Conservation (phyloP, 1,140 invertebrate genomes). For the Chrysomallon squamiferum region DNA sequence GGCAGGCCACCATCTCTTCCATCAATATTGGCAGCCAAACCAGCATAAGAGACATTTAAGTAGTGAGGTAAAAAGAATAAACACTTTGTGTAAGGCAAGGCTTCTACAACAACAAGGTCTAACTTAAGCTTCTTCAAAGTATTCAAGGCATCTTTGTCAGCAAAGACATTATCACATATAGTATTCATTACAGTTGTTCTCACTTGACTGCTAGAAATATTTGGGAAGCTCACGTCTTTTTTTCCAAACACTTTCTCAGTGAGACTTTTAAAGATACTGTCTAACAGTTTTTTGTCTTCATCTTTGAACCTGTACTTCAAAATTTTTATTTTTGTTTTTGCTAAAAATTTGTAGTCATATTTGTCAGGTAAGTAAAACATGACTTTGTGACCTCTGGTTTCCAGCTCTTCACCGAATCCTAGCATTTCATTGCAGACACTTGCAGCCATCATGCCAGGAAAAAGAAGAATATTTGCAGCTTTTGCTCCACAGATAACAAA, state of each 20-base stretch:
- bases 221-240: not conserved
- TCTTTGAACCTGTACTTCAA: not conserved
- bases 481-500: not conserved
- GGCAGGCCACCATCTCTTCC: conserved; percentile 2
- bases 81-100: not conserved
- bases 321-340: not conserved
- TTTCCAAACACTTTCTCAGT: not conserved
- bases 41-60: not conserved
- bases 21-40: not conserved
- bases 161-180: not conserved
- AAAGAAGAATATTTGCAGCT: not conserved
- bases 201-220: not conserved
- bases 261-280: not conserved
- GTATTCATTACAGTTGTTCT: not conserved
- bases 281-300: not conserved
- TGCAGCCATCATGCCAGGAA: not conserved
- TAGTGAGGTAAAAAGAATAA: conserved; percentile 2
- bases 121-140: not conserved
- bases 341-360: not conserved
- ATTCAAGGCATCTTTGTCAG: not conserved
- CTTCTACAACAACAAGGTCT: conserved; percentile 13
- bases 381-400: not conserved
- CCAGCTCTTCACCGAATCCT: not conserved
- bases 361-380: not conserved
- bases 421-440: not conserved